Base-by-base conservation (phyloP, 2,888 invertebrate genomes). In the Aphodius sticticus region DNA sequence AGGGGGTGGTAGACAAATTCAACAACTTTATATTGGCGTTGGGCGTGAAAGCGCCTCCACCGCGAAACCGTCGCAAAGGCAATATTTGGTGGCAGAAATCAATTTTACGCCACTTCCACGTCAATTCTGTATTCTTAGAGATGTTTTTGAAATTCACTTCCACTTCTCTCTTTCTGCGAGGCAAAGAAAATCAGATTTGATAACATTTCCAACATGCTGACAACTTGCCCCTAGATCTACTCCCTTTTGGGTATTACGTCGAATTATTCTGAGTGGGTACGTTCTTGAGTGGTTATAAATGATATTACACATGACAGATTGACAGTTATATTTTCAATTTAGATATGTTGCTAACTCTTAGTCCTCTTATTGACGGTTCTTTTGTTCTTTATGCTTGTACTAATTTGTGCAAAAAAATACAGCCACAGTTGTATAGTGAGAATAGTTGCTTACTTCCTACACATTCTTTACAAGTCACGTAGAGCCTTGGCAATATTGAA, bases 51-150 rank as follows among this genome's bases (percentile, higher is more conserved):
- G 53, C 53, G 12, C 53, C 53, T 12, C 12, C 53, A 53, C 53
- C 53, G 53, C 53, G 53, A 53, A 53, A 53, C 53, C 53, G 53
- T 53, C 53, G 53, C 53, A 53, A 53, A 53, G 53, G 53, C 70
- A 37, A 74, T 74, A 74, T 74, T 70, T 70, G 16, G 26, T 26
- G 26, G 7, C 26, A 16, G 70, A 70, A 70, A 70, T 74, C 74
- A 74, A 74, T 74, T 74, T 72, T 26, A 16, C 72, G 72, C 72
- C 72, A 72, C 72, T 72, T 74, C 74, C 35, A 35, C n/a, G 74
- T 36, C 74, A 74, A 35, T 74, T 71, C 35, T 71, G 71, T 71
- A 71, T 71, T 71, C 71, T 71, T 71, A 71, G 16, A 15, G 71
- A 71, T 71, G 35, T 16, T 35, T 7, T 71, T 26, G 12, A 71